Conservation (phyloP, 2,888 invertebrate species). For the Arge pagana region DNA sequence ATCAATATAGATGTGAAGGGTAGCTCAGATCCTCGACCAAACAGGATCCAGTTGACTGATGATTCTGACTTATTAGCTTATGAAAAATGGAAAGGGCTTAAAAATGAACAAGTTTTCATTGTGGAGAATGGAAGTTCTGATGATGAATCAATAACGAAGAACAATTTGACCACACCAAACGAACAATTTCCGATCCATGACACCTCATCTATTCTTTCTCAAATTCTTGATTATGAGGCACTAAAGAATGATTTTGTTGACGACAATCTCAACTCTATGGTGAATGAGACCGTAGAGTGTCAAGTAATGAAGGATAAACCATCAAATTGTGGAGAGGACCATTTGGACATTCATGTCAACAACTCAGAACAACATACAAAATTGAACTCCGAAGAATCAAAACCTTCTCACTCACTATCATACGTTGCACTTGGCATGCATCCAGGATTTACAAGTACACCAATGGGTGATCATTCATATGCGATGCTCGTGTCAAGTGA, state of each 20-base stretch:
- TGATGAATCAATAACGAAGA: background rate
- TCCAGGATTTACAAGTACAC: constrained; percentile 5
- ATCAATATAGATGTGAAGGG: background rate
- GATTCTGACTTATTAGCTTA: constrained; percentile 20
- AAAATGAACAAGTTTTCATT: constrained; percentile 12
- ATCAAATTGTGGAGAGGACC: background rate
- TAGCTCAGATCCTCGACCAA: background rate
- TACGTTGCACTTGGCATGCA: background rate
- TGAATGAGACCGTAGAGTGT: background rate
- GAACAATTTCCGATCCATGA: constrained; percentile 1
- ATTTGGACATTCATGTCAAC: background rate
- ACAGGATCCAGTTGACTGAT: background rate
- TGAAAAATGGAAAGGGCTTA: constrained; percentile 19
- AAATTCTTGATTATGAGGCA: constrained; percentile 2
- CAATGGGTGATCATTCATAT: constrained; percentile 5
- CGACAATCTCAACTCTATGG: background rate
- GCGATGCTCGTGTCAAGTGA: background rate
- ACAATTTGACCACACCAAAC: background rate
- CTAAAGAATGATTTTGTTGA: background rate
- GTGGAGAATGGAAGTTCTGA: background rate
- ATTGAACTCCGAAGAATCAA: background rate
- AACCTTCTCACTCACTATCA: background rate
- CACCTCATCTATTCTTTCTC: background rate
- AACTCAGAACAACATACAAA: background rate
- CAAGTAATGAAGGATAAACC: background rate